Conservation (phyloP, 2,888 invertebrate genomes). For the Hesperia comma region DNA sequence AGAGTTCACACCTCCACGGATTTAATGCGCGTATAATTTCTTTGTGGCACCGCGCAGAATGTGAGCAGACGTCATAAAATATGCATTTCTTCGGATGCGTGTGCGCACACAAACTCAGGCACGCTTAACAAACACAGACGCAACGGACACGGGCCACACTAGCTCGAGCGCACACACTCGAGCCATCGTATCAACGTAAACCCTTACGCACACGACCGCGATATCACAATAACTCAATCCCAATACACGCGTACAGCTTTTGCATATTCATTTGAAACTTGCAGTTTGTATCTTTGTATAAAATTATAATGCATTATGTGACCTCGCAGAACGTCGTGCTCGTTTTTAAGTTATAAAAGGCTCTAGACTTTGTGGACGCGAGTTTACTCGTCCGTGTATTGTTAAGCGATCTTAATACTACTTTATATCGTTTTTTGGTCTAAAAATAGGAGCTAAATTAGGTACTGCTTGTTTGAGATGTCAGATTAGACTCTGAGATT, state of each 20-base stretch:
- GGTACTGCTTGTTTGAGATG: constrained; percentile 28
- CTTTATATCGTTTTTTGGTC: constrained; percentile 35
- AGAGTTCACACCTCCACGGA: constrained; percentile 76
- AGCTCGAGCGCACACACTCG: constrained; percentile 39
- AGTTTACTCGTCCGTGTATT: constrained; percentile 39
- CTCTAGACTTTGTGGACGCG: constrained; percentile 38
- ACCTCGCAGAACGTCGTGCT: constrained; percentile 57
- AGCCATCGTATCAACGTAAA: constrained; percentile 33
- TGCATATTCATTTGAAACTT: constrained; percentile 81
- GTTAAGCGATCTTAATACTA: constrained; percentile 33
- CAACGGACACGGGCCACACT: constrained; percentile 22
- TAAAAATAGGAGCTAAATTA: constrained; percentile 35
- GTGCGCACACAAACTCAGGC: constrained; percentile 49
- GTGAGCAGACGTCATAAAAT: constrained; percentile 83
- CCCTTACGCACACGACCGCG: constrained; percentile 56
- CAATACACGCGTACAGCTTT: constrained; percentile 69
- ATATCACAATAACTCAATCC: constrained; percentile 80
- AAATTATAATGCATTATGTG: constrained; percentile 83
- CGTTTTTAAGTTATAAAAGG: constrained; percentile 62
- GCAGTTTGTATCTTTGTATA: constrained; percentile 82
- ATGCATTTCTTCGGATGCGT: constrained; percentile 80
- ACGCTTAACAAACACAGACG: constrained; percentile 23
- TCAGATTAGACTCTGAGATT: constrained; percentile 27
- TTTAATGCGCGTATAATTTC: constrained; percentile 84
- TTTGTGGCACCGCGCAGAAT: constrained; percentile 84